A percentile compares a stretch with the other conserved stretches of the same genome.
Evolutionary conservation across 2,888 invertebrate genomes (phyloP).

Genomic region (Anoplius nigerrimus): DNA sequence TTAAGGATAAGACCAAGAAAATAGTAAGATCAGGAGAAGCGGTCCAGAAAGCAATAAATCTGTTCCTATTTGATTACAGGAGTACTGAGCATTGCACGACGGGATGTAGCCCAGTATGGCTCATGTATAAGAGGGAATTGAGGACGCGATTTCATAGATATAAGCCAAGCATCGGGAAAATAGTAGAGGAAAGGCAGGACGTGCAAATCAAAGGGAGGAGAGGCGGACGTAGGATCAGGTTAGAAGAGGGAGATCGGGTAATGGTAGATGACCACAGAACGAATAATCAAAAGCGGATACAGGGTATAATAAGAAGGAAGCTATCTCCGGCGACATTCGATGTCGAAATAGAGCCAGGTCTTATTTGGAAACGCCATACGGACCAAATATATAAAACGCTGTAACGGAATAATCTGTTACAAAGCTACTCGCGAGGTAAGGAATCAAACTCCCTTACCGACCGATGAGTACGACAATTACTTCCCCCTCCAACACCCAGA

Average conservation of each 20-base stretch:
- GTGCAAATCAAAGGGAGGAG: not conserved
- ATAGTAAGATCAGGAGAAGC: slow-evolving; percentile 20
- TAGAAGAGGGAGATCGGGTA: not conserved
- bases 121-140: slow-evolving; percentile 6
- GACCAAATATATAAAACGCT: slow-evolving; percentile 8
- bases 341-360: not conserved
- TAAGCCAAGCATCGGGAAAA: not conserved
- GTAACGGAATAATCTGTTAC: too few relatives aligned
- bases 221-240: not conserved
- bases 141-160: slow-evolving; percentile 1
- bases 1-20: slow-evolving; percentile 30
- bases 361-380: not conserved
- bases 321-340: not conserved
- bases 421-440: too few relatives aligned
- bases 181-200: not conserved
- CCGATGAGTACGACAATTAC: too few relatives aligned
- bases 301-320: not conserved
- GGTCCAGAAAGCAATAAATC: slow-evolving; percentile 5
- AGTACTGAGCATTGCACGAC: not conserved
- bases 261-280: not conserved
- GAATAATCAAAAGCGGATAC: not conserved
- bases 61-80: slow-evolving; percentile 15
- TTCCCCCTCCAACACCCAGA: too few relatives aligned
- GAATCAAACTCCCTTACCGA: too few relatives aligned
- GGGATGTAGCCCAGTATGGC: not conserved